Evolutionary conservation across 1,140 invertebrate species (phyloP), one percentile per base, ranked within the genome.

Genomic region (Philopotamus ludificatus): DNA sequence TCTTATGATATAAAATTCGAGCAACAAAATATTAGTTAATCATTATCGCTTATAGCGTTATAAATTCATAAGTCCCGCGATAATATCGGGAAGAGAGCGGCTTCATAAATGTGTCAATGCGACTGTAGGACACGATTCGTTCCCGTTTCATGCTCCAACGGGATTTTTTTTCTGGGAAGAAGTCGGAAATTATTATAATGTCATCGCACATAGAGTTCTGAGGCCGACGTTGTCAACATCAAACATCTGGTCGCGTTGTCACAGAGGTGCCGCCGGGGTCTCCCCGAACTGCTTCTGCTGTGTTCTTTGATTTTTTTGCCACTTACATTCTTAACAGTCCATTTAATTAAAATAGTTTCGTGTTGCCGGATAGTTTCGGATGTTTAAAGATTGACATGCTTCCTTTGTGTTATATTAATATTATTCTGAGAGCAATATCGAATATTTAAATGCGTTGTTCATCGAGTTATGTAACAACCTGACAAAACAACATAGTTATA

Each of bases 281-380:
- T 34, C 28, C 12, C 28, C 12, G 28, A 4, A 34, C 28, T 34
- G 12, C 28, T 34, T 34, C 12, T 12, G 28, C 12, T 34, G 28
- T 34, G 28, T 34, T 12, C 16, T 47, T 15, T 15, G 20, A 8
- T 47, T 47, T 47, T 47, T 47, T 7, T n/a, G 45, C n/a, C n/a
- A n/a, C n/a, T n/a, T n/a, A 15, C 16, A 15, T 47, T 47, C n/a
- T 47, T n/a, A 47, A 47, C n/a, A 47, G 20, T 15, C 45, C 20
- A 47, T 47, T 47, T 47, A 47, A 47, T 47, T 47, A 34, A 34
- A 34, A 34, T 34, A 34, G 28, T 34, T 34, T n/a, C n/a, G n/a
- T n/a, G n/a, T n/a, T n/a, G n/a, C n/a, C n/a, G n/a, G n/a, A n/a
- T n/a, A n/a, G n/a, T n/a, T n/a, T n/a, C n/a, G n/a, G n/a, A n/a